Conservation (phyloP, 2,888 invertebrate genomes). For the Elysia crispata region DNA sequence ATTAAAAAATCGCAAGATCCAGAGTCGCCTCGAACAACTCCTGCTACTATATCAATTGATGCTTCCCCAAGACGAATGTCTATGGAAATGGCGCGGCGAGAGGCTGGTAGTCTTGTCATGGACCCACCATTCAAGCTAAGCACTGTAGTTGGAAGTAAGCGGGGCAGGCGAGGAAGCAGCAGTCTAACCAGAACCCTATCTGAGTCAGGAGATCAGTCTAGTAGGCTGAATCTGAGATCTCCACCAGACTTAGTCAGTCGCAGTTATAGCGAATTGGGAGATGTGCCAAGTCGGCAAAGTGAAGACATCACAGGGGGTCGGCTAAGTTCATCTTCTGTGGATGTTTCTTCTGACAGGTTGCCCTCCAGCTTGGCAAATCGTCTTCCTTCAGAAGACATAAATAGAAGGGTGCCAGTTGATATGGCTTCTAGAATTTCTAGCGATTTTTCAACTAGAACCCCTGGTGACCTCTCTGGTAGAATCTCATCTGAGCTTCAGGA, state of each 20-base stretch:
- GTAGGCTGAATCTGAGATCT: not conserved
- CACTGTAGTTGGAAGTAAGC: not conserved
- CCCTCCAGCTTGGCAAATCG: conserved; percentile 33
- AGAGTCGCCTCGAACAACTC: conserved; percentile 44
- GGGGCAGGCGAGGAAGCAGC: conserved; percentile 32
- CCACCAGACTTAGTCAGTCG: conserved; percentile 21
- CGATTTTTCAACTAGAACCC: conserved; percentile 17
- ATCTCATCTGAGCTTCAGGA: not conserved
- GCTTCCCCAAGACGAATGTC: conserved; percentile 48
- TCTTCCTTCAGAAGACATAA: conserved; percentile 1
- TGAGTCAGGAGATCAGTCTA: conserved; percentile 21
- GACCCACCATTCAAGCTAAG: conserved; percentile 33
- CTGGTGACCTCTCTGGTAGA: conserved; percentile 31
- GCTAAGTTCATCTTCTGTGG: conserved; percentile 3
- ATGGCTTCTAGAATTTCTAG: conserved; percentile 21
- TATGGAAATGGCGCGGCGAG: conserved; percentile 47
- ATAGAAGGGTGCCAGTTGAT: conserved; percentile 27
- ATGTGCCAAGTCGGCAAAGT: conserved; percentile 30
- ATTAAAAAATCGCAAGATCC: conserved; percentile 47
- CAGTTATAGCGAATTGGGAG: conserved; percentile 27
- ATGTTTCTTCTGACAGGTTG: conserved; percentile 35
- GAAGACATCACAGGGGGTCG: conserved; percentile 28
- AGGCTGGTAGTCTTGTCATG: conserved; percentile 21
- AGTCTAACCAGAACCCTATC: conserved; percentile 19
- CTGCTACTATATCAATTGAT: conserved; percentile 45